phyloP scores from a whole-genome alignment of 2,797 vertebrate genomes.

The Pogonophryne albipinna region DNA sequence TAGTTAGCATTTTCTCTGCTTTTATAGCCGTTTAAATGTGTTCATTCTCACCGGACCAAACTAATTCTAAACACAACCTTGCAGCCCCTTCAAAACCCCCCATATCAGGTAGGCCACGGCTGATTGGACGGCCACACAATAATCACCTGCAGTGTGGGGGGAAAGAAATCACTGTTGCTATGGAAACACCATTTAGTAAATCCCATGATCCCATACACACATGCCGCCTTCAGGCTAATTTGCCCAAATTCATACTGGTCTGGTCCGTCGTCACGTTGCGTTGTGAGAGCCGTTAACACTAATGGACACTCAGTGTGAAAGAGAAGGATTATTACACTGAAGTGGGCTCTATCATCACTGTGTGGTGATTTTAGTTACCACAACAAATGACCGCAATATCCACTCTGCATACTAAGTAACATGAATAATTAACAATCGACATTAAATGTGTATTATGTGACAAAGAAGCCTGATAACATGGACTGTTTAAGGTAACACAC shows the following conservation, averaged over 20 bases:
- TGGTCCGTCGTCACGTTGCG: constrained; percentile 24
- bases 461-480: neutral
- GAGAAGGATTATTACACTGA: constrained; percentile 26
- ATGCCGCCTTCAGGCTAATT: constrained; percentile 57
- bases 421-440: neutral
- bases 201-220: constrained; percentile 40
- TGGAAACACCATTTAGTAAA: constrained; percentile 73
- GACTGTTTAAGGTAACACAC: neutral
- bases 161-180: constrained; percentile 68
- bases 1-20: constrained; percentile 12
- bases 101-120: constrained; percentile 46
- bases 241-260: constrained; percentile 48
- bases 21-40: constrained; percentile 33
- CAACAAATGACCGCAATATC: neutral
- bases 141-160: constrained; percentile 56
- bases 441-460: neutral
- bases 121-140: constrained; percentile 52
- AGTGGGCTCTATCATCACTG: neutral
- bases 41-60: constrained; percentile 16
- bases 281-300: constrained; percentile 34
- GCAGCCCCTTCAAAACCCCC: constrained; percentile 2
- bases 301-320: constrained; percentile 42
- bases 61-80: constrained; percentile 41
- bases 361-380: neutral
- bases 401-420: neutral